phyloP scores from a whole-genome alignment of 2,888 invertebrate genomes.

The Morpho helenor region DNA sequence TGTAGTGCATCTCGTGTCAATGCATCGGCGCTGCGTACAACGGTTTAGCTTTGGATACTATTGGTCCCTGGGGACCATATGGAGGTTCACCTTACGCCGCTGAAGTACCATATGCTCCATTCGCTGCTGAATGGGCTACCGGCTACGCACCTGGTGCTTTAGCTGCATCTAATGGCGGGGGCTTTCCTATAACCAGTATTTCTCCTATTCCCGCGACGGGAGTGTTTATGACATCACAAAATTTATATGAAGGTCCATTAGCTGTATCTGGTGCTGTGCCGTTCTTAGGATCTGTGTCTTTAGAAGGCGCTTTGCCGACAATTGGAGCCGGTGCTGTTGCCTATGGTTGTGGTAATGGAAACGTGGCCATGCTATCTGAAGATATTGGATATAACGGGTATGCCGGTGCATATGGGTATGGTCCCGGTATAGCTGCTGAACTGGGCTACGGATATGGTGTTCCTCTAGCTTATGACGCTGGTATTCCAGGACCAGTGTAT shows the following conservation, averaged over 20 bases:
- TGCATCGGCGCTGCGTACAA: slow-evolving; percentile 22
- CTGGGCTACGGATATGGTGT: slow-evolving; percentile 10
- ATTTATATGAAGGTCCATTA: slow-evolving; percentile 43
- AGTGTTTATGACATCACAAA: slow-evolving; percentile 44
- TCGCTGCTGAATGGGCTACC: slow-evolving; percentile 28
- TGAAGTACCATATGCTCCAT: slow-evolving; percentile 10
- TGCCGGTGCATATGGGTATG: slow-evolving; percentile 14
- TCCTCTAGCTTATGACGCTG: slow-evolving; percentile 9
- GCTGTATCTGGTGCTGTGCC: slow-evolving; percentile 45
- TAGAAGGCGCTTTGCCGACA: slow-evolving; percentile 44
- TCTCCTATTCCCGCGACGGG: slow-evolving; percentile 44
- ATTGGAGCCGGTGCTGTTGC: slow-evolving; percentile 41
- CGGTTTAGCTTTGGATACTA: slow-evolving; percentile 9
- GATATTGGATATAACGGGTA: slow-evolving; percentile 20
- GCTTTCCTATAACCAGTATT: slow-evolving; percentile 39
- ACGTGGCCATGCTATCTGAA: slow-evolving; percentile 37
- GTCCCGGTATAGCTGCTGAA: slow-evolving; percentile 5
- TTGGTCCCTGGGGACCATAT: slow-evolving; percentile 4
- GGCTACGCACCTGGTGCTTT: slow-evolving; percentile 39
- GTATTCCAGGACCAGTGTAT: slow-evolving; percentile 6
- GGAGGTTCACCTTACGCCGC: slow-evolving; percentile 9
- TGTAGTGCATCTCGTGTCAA: slow-evolving; percentile 26
- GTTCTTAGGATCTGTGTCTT: slow-evolving; percentile 44
- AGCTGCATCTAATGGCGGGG: slow-evolving; percentile 42
- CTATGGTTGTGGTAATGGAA: slow-evolving; percentile 47